Evolutionary conservation across 2,888 invertebrate species (phyloP).

Genomic region (Nomada hirtipes): DNA sequence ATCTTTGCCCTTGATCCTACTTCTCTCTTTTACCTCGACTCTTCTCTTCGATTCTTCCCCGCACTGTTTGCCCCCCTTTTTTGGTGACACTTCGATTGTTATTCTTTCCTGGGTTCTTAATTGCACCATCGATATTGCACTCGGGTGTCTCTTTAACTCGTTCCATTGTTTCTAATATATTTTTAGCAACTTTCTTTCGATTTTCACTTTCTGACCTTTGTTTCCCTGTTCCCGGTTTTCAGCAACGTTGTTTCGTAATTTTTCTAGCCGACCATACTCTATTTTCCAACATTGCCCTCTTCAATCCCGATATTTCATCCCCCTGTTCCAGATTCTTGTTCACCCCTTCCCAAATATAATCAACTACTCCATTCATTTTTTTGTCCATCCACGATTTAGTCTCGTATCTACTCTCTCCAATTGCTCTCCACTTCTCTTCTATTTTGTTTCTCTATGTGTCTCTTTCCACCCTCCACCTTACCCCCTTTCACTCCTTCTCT

Average conservation of each 20-base stretch:
- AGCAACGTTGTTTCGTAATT: no score
- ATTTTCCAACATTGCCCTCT: no score
- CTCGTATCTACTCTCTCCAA: background rate
- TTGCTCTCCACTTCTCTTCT: background rate
- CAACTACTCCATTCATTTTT: background rate
- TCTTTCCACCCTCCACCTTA: background rate
- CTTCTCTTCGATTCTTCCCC: background rate
- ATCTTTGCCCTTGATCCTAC: background rate
- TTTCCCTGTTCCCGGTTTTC: background rate
- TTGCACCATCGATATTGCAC: no score
- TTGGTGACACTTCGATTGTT: no score
- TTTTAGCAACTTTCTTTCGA: no score
- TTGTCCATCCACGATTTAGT: slow-evolving; percentile 7
- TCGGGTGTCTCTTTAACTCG: background rate
- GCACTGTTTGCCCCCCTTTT: background rate
- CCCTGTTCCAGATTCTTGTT: no score
- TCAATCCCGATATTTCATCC: no score
- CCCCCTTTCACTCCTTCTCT: background rate
- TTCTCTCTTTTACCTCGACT: background rate
- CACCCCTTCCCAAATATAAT: no score
- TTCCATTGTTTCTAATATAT: background rate
- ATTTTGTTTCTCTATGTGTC: background rate
- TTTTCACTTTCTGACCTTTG: background rate
- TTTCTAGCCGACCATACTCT: no score
- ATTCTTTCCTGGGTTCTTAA: background rate